A percentile compares a stretch with the other conserved stretches of the same genome.
Evolutionary conservation across 2,888 invertebrate species (phyloP).

Genomic region (Lordiphosa andalusiaca): DNA sequence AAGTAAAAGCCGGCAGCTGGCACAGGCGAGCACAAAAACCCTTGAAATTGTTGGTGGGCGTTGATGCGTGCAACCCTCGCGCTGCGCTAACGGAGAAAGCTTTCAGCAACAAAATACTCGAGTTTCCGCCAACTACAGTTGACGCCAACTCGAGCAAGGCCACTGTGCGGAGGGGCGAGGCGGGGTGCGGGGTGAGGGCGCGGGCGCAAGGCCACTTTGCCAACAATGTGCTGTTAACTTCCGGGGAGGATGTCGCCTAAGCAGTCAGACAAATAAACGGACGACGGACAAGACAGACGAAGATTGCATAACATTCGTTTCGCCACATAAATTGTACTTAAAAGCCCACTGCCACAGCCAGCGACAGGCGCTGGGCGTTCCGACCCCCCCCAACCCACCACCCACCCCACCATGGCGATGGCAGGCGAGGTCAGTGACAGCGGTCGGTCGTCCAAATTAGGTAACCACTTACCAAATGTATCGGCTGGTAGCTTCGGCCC

Average conservation of each 20-base stretch:
- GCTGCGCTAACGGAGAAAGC: conserved; percentile 49
- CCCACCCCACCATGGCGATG: neutral
- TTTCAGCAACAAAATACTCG: conserved; percentile 75
- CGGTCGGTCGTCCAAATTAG: conserved; percentile 15
- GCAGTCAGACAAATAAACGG: conserved; percentile 68
- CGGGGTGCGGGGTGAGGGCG: neutral
- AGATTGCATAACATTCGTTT: conserved; percentile 68
- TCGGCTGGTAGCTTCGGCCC: conserved; percentile 83
- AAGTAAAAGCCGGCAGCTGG: conserved; percentile 47
- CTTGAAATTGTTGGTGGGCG: conserved; percentile 76
- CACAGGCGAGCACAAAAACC: conserved; percentile 55
- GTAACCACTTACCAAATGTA: conserved; percentile 58
- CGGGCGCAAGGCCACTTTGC: conserved; percentile 56
- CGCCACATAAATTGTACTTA: conserved; percentile 77
- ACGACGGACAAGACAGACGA: conserved; percentile 32
- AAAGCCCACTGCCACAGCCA: conserved; percentile 67
- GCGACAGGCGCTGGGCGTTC: too few species aligned
- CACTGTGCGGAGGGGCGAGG: conserved; percentile 25
- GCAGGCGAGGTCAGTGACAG: conserved; percentile 34
- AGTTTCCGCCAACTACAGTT: conserved; percentile 61
- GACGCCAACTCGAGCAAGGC: conserved; percentile 64
- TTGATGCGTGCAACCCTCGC: conserved; percentile 78
- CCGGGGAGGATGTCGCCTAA: conserved; percentile 73
- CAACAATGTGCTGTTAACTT: conserved; percentile 76
- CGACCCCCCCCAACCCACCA: too few species aligned